These are phyloP conservation scores for Strix aluco DNA, from an alignment of 2,113 vertebrate genomes.

Conservation along the genomic window DNA sequence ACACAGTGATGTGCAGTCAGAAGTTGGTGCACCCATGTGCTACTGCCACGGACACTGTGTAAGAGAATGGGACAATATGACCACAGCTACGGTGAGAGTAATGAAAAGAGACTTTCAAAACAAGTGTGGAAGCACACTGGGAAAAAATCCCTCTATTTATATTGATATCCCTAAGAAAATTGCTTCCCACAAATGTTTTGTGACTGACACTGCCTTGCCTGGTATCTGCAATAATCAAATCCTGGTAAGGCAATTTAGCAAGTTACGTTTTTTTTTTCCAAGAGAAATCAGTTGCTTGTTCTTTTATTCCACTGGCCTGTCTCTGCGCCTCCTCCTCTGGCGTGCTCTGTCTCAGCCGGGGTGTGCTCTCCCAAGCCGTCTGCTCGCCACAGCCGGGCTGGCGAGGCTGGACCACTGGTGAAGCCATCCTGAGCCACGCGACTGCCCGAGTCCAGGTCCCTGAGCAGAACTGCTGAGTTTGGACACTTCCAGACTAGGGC, in stretches of 20 bases:
- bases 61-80: rapidly evolving
- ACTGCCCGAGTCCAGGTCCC: background rate
- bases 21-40: rapidly evolving
- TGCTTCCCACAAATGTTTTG: background rate
- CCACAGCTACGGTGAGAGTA: background rate
- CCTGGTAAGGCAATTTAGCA: background rate
- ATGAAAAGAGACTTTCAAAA: background rate
- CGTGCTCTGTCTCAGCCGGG: background rate
- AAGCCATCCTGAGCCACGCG: rapidly evolving
- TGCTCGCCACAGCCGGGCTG: background rate
- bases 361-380: background rate
- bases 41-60: rapidly evolving
- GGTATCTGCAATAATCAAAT: background rate
- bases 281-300: background rate
- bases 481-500: background rate
- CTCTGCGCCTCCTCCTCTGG: background rate
- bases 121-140: background rate
- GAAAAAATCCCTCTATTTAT: background rate
- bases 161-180: background rate
- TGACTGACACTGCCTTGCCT: background rate
- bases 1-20: rapidly evolving
- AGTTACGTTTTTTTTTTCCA: background rate
- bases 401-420: background rate
- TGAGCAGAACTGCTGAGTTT: background rate
- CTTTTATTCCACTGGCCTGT: background rate